phyloP scores from a whole-genome alignment of 2,113 vertebrate species.

The Saccopteryx bilineata region DNA sequence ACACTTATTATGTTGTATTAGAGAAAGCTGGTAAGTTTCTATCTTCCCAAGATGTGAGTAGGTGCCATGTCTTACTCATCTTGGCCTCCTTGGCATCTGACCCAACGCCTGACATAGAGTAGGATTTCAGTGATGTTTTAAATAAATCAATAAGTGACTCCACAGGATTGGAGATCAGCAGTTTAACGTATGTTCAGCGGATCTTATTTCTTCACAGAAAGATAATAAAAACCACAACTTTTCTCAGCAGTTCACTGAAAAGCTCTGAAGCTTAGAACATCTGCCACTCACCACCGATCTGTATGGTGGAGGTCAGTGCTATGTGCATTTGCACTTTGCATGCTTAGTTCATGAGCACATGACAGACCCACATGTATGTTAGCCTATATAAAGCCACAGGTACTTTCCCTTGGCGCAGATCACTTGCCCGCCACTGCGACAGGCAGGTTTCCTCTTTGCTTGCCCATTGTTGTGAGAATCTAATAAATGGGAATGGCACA shows the following conservation, averaged over 20 bases:
- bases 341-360: too few relatives aligned
- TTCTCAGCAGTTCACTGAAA: neutral
- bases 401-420: too few relatives aligned
- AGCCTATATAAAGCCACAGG: too few relatives aligned
- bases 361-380: too few relatives aligned
- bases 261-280: neutral
- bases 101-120: neutral
- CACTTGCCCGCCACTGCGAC: too few relatives aligned
- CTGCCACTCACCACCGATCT: neutral
- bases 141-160: neutral
- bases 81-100: neutral
- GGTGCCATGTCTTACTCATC: neutral
- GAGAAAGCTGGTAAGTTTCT: neutral
- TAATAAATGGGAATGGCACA: too few relatives aligned
- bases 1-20: neutral
- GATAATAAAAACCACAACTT: neutral
- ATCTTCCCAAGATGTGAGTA: neutral
- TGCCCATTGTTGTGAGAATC: too few relatives aligned
- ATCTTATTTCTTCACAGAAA: constrained; percentile 16
- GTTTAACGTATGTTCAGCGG: neutral
- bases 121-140: neutral
- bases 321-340: too few relatives aligned
- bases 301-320: neutral
- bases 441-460: too few relatives aligned
- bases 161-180: neutral